Base-by-base conservation (phyloP, 1,140 invertebrate genomes). In the Drosophila malerkotliana region DNA sequence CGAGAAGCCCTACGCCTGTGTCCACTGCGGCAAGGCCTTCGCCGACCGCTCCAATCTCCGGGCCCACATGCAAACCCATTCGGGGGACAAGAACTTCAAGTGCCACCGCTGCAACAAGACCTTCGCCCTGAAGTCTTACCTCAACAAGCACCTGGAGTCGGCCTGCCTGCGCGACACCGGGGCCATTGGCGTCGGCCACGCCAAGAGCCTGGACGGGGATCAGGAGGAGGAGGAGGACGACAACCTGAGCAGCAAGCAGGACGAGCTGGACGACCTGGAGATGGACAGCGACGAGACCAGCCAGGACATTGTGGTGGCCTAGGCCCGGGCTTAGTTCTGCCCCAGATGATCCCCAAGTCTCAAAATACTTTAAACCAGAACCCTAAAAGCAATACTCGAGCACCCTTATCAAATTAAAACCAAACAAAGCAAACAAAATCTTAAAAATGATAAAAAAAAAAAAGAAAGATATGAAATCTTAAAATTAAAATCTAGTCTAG, bases 91-190 rank as follows among this genome's bases (percentile, higher is more conserved):
- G 93, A 97, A 98, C 91, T 98, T 96, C 93, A 95, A 95, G 80
- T 99, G 98, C 91, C 93, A 94, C 66, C 94, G 95, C 53, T 99
- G 98, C 93, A 94, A 96, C 90, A 99, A 99, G 92, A 95, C 95
- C 3, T 99, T 99, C 92, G 98, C 98, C 3, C 94, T 99, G 72
- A 99, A 99, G 93, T 98, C 97, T 55, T 99, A 99, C 93, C 94
- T 99, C 30, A 99, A 98, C 93, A 99, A 99, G 92, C 98, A 99
- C 92, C 94, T 97, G 87, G 98, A 99, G 92, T 97, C 97, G 9
- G 95, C 97, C 26, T 99, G 98, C 91, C 93, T 95, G 0, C 54
- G 83, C 4, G 83, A 87, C 54, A 58, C 61, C 1, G 79, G 73
- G 1, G 77, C 73, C 41, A 79, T 88, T 24, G 58, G 60, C 18